Conservation (phyloP, 2,797 vertebrate species). For the Thamnophis elegans region DNA sequence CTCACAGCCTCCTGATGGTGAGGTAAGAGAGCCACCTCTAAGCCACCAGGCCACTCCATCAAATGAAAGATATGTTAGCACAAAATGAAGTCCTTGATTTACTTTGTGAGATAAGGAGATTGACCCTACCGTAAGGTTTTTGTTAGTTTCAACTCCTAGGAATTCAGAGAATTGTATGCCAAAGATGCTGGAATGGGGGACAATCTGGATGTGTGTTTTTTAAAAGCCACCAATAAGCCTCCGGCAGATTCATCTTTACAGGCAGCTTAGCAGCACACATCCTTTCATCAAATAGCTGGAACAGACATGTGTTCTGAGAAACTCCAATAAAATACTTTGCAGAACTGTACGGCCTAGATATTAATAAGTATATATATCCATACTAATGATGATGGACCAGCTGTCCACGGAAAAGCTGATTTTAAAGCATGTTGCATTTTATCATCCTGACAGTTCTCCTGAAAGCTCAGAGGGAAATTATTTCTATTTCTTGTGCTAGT, state of each 20-base stretch:
- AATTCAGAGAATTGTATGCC: not conserved
- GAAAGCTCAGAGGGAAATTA: slow-evolving; percentile 60
- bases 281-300: slow-evolving; percentile 44
- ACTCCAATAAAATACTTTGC: slow-evolving; percentile 46
- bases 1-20: not conserved
- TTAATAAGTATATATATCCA: slow-evolving; percentile 75
- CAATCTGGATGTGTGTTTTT: slow-evolving; percentile 8
- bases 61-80: not conserved
- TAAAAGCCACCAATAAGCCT: slow-evolving; percentile 1
- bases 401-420: slow-evolving; percentile 73
- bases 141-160: not conserved
- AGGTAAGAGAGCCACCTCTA: not conserved
- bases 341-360: slow-evolving; percentile 68
- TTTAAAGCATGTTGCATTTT: slow-evolving; percentile 68
- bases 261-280: slow-evolving; percentile 38
- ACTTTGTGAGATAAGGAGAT: not conserved
- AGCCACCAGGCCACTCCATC: not conserved
- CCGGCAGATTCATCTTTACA: slow-evolving; percentile 16
- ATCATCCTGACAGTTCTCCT: slow-evolving; percentile 72
- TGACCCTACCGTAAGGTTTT: not conserved
- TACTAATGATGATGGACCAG: slow-evolving; percentile 76
- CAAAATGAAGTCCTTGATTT: not conserved
- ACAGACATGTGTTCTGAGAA: slow-evolving; percentile 54
- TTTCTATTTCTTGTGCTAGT: slow-evolving; percentile 52
- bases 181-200: not conserved